Evolutionary conservation across 1,140 invertebrate species (phyloP).

Genomic region (Panagrolaimus sp.): DNA sequence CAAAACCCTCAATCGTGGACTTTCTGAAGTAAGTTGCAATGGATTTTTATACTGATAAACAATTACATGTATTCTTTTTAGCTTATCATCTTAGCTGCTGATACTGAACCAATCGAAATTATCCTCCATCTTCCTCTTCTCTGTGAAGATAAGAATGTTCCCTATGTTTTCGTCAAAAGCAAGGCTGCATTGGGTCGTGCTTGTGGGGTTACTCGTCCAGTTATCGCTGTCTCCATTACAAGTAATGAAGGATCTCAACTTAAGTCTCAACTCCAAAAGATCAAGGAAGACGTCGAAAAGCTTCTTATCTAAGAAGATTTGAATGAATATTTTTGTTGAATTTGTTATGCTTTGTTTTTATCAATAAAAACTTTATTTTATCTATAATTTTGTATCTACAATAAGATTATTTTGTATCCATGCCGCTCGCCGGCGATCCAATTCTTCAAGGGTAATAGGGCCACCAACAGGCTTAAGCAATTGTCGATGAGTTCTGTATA

Average conservation of each 20-base stretch:
- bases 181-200: conserved; percentile 94
- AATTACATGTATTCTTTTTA: conserved; percentile 66
- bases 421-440: conserved; percentile 18
- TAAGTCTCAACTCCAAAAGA: conserved; percentile 76
- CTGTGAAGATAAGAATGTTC: conserved; percentile 99
- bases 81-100: conserved; percentile 95
- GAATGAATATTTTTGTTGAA: conserved; percentile 17
- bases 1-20: conserved; percentile 57
- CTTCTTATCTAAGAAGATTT: conserved; percentile 36
- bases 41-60: not conserved
- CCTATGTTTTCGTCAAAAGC: conserved; percentile 94
- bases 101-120: conserved; percentile 94
- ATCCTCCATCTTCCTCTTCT: conserved; percentile 89
- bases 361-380: conserved; percentile 20
- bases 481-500: not conserved
- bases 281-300: conserved; percentile 51
- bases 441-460: conserved; percentile 21
- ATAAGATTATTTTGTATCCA: conserved; percentile 21
- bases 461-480: conserved; percentile 14
- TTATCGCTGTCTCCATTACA: conserved; percentile 92
- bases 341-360: conserved; percentile 2
- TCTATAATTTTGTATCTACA: conserved; percentile 23
- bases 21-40: conserved; percentile 47
- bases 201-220: conserved; percentile 90
- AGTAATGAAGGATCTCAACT: conserved; percentile 93